Conservation (phyloP, 1,140 invertebrate species). For the Tetragnatha versicolor region DNA sequence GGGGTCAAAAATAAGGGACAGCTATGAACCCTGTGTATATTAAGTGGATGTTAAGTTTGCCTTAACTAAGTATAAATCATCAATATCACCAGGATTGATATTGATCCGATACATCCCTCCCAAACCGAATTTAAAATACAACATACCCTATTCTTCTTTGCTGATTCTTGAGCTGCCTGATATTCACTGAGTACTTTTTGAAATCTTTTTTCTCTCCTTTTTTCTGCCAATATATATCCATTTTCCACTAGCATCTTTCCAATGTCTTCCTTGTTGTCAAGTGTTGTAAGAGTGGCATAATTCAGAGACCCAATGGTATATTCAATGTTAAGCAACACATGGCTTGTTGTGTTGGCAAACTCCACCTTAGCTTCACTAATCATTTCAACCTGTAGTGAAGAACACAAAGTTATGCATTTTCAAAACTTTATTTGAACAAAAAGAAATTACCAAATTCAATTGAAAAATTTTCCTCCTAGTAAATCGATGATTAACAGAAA, state of each 20-base stretch:
- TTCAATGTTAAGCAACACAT: slow-evolving; percentile 68
- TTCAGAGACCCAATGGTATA: slow-evolving; percentile 71
- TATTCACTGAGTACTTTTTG: slow-evolving; percentile 83
- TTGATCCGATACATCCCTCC: neutral
- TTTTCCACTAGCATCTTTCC: slow-evolving; percentile 83
- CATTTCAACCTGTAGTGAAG: slow-evolving; percentile 56
- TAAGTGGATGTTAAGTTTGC: too few relatives aligned
- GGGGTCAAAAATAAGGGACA: too few relatives aligned
- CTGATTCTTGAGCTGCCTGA: slow-evolving; percentile 81
- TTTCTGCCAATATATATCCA: slow-evolving; percentile 84
- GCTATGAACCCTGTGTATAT: too few relatives aligned
- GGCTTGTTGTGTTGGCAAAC: slow-evolving; percentile 62
- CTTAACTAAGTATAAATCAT: too few relatives aligned
- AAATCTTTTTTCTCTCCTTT: slow-evolving; percentile 80
- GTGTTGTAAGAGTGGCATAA: slow-evolving; percentile 74
- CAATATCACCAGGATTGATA: too few relatives aligned
- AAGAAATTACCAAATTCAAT: neutral
- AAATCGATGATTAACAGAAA: slow-evolving; percentile 9
- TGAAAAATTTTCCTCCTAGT: too few relatives aligned
- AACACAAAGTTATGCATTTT: neutral
- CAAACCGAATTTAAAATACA: neutral
- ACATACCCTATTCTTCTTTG: slow-evolving; percentile 75
- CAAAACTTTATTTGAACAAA: neutral
- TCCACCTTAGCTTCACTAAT: slow-evolving; percentile 56
- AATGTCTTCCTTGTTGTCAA: slow-evolving; percentile 80